Evolutionary conservation across 2,113 vertebrate genomes (phyloP).

Genomic region (Speoplatyrhinus poulsoni): DNA sequence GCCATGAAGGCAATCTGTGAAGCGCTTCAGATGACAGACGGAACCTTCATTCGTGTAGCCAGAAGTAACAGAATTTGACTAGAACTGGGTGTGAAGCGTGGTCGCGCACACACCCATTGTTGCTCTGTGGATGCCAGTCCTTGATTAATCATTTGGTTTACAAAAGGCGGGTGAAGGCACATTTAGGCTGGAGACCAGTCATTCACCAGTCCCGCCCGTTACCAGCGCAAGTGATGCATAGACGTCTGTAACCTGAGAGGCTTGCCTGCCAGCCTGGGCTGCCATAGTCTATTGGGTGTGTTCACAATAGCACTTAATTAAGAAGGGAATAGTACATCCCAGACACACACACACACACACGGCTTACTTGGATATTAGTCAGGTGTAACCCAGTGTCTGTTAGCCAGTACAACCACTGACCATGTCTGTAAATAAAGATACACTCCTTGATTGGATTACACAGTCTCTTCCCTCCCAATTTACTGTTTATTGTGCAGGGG

Average conservation of each 20-base stretch:
- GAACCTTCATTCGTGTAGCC: neutral
- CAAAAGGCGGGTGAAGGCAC: neutral
- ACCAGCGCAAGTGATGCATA: neutral
- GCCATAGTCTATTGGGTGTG: too few relatives aligned
- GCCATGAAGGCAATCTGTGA: neutral
- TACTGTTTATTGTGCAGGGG: too few relatives aligned
- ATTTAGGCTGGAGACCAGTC: constrained; percentile 7
- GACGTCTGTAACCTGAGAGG: constrained; percentile 5
- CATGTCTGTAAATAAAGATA: too few relatives aligned
- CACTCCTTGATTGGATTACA: too few relatives aligned
- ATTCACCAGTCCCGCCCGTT: constrained; percentile 24
- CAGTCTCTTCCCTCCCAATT: too few relatives aligned
- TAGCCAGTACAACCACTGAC: too few relatives aligned
- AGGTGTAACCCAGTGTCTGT: too few relatives aligned
- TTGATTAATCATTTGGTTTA: constrained; percentile 21
- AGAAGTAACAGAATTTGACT: constrained; percentile 6
- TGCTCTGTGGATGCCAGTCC: constrained; percentile 25
- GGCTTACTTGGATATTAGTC: too few relatives aligned
- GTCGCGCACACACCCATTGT: constrained; percentile 20
- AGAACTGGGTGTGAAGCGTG: constrained; percentile 18
- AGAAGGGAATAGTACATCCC: too few relatives aligned
- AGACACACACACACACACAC: too few relatives aligned
- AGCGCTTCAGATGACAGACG: neutral
- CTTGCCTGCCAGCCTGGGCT: neutral
- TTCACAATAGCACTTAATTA: too few relatives aligned